A percentile compares a stretch with the other conserved stretches of the same genome.
These are phyloP conservation scores for Siderastrea siderea DNA, from an alignment of 92 coral and sea anemone genomes.

Conservation along the genomic window DNA sequence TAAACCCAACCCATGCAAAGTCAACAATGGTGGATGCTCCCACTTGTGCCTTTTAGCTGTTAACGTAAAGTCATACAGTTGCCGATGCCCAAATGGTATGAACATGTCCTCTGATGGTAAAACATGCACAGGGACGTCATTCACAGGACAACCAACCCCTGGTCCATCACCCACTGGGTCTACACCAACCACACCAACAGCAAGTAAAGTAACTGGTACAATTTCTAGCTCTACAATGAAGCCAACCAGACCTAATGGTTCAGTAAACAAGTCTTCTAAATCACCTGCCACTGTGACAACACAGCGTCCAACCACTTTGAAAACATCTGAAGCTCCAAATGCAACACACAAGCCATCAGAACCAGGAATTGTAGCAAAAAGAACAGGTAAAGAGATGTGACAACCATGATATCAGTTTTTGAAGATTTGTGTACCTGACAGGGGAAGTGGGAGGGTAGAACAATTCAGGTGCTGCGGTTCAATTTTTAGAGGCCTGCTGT, in stretches of 20 bases:
- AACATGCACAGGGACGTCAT: constrained; percentile 62
- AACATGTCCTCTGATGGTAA: constrained; percentile 71
- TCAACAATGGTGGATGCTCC: constrained; percentile 93
- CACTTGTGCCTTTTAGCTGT: constrained; percentile 90
- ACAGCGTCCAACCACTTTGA: neutral
- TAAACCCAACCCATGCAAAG: constrained; percentile 82
- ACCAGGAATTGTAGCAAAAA: neutral
- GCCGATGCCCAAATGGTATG: constrained; percentile 93
- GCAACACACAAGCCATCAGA: neutral
- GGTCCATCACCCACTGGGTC: constrained; percentile 13
- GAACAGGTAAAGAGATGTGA: constrained; percentile 9
- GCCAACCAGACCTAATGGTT: constrained; percentile 6
- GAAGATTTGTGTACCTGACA: neutral
- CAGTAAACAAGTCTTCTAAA: neutral
- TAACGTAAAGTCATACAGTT: constrained; percentile 48
- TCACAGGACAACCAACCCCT: constrained; percentile 68
- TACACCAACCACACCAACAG: constrained; percentile 9
- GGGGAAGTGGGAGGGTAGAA: no score
- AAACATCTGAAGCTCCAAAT: neutral
- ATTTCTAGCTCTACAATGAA: constrained; percentile 1
- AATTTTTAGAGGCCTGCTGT: no score
- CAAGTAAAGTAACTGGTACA: constrained; percentile 15
- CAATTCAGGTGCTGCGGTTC: no score
- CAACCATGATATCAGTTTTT: neutral
- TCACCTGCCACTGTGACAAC: constrained; percentile 2